Base-by-base conservation (phyloP, 2,113 vertebrate genomes). In the Otolemur garnettii region DNA sequence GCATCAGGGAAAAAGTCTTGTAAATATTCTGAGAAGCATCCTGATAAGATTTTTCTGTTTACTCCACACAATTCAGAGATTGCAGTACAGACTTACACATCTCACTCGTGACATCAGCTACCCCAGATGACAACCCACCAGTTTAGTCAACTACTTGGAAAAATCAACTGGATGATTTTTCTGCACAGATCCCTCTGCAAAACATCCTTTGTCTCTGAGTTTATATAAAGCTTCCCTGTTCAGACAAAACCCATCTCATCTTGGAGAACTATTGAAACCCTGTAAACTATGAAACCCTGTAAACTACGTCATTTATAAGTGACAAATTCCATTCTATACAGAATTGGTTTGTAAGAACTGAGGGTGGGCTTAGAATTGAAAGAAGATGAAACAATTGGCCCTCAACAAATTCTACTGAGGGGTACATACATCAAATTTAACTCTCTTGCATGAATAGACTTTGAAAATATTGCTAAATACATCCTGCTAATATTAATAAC, bases 261-360 rank as follows among this genome's bases (percentile, higher is more conserved):
- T 95, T 84, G 55, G 55, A 91, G 18, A 84, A 66, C 19, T 60
- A 69, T 66, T 42, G 87, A 62, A 68, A 75, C 45, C 1, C 14
- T 87, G 24, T 83, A 21, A 88, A 62, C 33, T 71, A 79, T 84
- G 8, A 62, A 68, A 75, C 45, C 1, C 14, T 87, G 24, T 83
- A 21, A 88, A 62, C 35, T 71, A 28, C 15, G 72, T 77, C 17
- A 59, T 22, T 50, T 42, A 11, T 10, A 91, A 88, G 22, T 88
- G 11, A 57, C 19, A 24, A 17, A 83, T 75, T 88, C 22, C 7
- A 50, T 62, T 87, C 8, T 80, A 28, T 90, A 59, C 22, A 33
- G 68, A 85, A 82, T 28, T 86, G 22, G 4, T 80, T 84, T 50
- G 74, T 95, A 66, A 87, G n/a, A 91, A 68, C 12, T 93, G 22